phyloP scores from a whole-genome alignment of 92 coral and sea anemone species.

The Scolanthus callimorphus region DNA sequence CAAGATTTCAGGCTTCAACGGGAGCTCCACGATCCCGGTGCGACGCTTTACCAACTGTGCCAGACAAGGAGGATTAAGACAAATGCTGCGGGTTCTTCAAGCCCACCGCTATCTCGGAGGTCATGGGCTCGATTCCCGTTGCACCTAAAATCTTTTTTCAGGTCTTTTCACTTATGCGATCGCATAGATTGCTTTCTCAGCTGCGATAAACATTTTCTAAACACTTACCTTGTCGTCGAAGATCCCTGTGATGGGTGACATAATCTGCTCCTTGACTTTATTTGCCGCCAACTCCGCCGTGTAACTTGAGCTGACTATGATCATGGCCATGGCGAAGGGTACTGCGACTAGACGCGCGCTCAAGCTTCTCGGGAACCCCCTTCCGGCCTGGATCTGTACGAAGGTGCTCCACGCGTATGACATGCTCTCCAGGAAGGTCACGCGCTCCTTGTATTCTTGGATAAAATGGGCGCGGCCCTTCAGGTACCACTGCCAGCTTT shows the following conservation, averaged over 20 bases:
- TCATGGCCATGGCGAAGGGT: conserved; percentile 72
- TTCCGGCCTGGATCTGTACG: conserved; percentile 48
- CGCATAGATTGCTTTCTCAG: too few species aligned
- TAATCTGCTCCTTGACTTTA: conserved; percentile 65
- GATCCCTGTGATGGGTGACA: conserved; percentile 59
- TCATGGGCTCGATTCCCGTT: too few species aligned
- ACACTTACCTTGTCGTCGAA: conserved; percentile 76
- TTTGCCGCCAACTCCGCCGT: conserved; percentile 87
- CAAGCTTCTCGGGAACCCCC: conserved; percentile 61
- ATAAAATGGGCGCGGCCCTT: conserved; percentile 9
- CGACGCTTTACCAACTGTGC: too few species aligned
- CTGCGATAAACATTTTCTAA: too few species aligned
- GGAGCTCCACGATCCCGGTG: too few species aligned
- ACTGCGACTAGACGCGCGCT: conserved; percentile 69
- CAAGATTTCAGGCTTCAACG: too few species aligned
- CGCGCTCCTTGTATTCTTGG: conserved; percentile 5
- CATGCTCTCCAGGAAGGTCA: conserved; percentile 54
- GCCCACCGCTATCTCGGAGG: too few species aligned
- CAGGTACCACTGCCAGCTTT: conserved; percentile 21
- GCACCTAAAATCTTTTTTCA: too few species aligned
- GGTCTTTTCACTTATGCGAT: too few species aligned
- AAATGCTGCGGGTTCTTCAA: too few species aligned
- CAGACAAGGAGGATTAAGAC: too few species aligned
- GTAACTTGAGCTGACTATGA: conserved; percentile 70
- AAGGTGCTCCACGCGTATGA: conserved; percentile 68